These are phyloP conservation scores for Malurus splendens DNA, from an alignment of 2,797 vertebrate genomes.

Conservation along the genomic window DNA sequence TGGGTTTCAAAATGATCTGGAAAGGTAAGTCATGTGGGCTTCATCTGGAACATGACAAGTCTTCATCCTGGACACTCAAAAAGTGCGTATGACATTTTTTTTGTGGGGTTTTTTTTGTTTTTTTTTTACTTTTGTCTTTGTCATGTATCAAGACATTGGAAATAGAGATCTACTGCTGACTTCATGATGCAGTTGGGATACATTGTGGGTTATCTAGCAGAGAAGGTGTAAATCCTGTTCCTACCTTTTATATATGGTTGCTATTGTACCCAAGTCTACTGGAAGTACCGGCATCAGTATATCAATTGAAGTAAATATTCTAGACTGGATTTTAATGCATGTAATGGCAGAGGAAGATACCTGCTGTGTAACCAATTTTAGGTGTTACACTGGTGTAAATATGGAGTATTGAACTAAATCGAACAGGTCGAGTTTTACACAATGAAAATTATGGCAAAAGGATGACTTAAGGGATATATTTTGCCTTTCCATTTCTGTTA, in stretches of 20 bases:
- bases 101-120: background rate
- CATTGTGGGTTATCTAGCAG: background rate
- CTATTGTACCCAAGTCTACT: background rate
- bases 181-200: background rate
- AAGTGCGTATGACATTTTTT: conserved; percentile 46
- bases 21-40: conserved; percentile 61
- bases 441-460: background rate
- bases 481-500: background rate
- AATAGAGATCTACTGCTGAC: background rate
- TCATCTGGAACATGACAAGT: background rate
- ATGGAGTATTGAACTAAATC: background rate
- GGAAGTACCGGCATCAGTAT: background rate
- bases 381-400: background rate
- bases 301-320: background rate
- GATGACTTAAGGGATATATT: background rate
- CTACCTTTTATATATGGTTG: background rate
- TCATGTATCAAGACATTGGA: background rate
- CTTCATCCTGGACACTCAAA: conserved; percentile 9
- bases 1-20: background rate
- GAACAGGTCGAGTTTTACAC: background rate
- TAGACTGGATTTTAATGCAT: background rate
- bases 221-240: background rate
- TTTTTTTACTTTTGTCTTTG: background rate
- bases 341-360: background rate
- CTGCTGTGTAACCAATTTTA: background rate